phyloP scores from a whole-genome alignment of 2,113 vertebrate genomes.

The Aegotheles bennettii region DNA sequence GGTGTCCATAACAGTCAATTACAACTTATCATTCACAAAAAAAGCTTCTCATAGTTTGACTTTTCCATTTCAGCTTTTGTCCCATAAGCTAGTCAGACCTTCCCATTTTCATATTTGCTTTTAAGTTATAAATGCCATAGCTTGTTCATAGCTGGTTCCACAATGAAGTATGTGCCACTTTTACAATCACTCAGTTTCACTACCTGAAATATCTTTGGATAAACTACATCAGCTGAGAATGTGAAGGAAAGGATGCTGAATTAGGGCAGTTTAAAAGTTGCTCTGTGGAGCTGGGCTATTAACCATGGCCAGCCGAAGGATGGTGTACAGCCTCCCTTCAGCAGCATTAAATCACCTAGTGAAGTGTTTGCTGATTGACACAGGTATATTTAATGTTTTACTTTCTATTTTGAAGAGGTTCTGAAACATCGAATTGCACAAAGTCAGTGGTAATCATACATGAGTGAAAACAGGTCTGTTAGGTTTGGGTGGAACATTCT shows the following conservation, averaged over 20 bases:
- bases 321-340: not conserved
- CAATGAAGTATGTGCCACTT: not conserved
- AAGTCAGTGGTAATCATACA: not conserved
- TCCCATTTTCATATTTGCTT: not conserved
- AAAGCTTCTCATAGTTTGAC: not conserved
- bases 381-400: not conserved
- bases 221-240: not conserved
- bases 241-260: not conserved
- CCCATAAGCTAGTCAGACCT: not conserved
- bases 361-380: not conserved
- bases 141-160: not conserved
- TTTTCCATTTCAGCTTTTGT: not conserved
- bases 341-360: not conserved
- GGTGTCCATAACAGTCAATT: not conserved
- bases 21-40: not conserved
- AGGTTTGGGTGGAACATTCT: not conserved
- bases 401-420: not conserved
- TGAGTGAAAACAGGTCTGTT: rapidly evolving
- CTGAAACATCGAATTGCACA: not conserved
- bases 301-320: not conserved
- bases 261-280: not conserved
- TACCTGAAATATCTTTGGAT: not conserved
- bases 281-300: not conserved
- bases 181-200: not conserved
- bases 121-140: not conserved